Evolutionary conservation across 2,888 invertebrate genomes (phyloP), one percentile per base, ranked within the genome.

Genomic region (Dioctria linearis): DNA sequence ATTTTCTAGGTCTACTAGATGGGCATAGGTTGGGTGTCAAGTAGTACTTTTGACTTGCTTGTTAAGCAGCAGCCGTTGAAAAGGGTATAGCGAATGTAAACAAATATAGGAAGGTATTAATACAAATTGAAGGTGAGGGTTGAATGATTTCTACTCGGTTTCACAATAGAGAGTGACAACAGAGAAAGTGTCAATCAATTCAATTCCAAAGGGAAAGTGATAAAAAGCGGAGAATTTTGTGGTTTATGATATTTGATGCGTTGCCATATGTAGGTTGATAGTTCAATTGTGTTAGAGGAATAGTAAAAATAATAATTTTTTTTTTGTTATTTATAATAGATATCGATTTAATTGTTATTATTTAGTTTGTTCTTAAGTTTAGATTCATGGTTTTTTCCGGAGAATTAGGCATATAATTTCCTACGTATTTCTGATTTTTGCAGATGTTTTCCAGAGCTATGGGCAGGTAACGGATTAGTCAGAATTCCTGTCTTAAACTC

Each of bases 11-110:
- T 46, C 49, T 46, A 46, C 1, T 1, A 2, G 49, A 5, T 46
- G 49, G 5, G 54, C 54, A n/a, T 54, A 54, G 54, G 54, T 54
- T 54, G 6, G 54, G 54, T 54, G 54, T 54, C 54, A 54, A 54
- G 25, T 25, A 25, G 54, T 11, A 3, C n/a, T 54, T 25, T 11
- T 6, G 54, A 54, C 6, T 54, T 11, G 54, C 9, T 54, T 54
- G 54, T 54, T 11, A 11, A n/a, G 54, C 1, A 25, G 25, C 25
- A 25, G 25, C 25, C 25, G 25, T 25, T 25, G 25, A 25, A 25
- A 25, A 25, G 0, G 25, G 25, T 25, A n/a, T n/a, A 25, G 25
- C 25, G 25, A 25, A 25, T 0, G 25, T 25, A 25, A 25, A 25
- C 25, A 25, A 25, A 25, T 54, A n/a, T 54, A n/a, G 8, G 4